A percentile compares a stretch with the other conserved stretches of the same genome.
These are phyloP conservation scores for Trididemnum clinides DNA, from an alignment of 23 tunicate species.

Conservation along the genomic window DNA sequence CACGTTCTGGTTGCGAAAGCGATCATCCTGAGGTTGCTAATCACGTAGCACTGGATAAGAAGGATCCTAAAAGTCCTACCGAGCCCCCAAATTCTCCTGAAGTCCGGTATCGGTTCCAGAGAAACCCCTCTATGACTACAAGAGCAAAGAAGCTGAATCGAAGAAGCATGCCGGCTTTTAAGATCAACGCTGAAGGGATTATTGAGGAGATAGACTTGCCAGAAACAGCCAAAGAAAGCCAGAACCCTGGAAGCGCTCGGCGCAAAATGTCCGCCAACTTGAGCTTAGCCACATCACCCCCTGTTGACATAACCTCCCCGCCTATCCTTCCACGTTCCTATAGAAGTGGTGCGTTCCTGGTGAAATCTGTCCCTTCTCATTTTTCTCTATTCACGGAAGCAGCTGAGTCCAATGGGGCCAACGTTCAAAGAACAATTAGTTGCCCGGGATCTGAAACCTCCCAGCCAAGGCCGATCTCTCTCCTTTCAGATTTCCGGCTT, in stretches of 20 bases:
- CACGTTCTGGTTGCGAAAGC: no score
- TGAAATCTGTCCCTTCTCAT: background rate
- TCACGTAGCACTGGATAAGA: no score
- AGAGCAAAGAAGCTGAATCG: conserved; percentile 39
- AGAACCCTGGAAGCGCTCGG: no score
- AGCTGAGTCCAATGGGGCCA: conserved; percentile 16
- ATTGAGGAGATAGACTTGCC: background rate
- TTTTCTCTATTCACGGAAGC: no score
- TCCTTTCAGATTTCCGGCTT: background rate
- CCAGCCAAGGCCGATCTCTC: background rate
- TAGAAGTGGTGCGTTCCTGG: background rate
- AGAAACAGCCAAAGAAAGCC: no score
- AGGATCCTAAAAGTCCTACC: no score
- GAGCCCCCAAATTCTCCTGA: no score
- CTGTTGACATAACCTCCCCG: background rate
- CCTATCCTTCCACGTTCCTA: background rate
- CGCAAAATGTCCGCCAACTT: no score
- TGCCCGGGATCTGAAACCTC: conserved; percentile 34
- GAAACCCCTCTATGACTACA: background rate
- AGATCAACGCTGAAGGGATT: background rate
- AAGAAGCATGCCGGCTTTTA: conserved; percentile 40
- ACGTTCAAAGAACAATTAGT: conserved; percentile 40
- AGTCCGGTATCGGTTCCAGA: background rate
- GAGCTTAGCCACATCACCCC: no score
- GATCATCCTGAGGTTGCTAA: no score